Conservation (phyloP, 1,140 invertebrate genomes). For the Tyrophagus putrescentiae region DNA sequence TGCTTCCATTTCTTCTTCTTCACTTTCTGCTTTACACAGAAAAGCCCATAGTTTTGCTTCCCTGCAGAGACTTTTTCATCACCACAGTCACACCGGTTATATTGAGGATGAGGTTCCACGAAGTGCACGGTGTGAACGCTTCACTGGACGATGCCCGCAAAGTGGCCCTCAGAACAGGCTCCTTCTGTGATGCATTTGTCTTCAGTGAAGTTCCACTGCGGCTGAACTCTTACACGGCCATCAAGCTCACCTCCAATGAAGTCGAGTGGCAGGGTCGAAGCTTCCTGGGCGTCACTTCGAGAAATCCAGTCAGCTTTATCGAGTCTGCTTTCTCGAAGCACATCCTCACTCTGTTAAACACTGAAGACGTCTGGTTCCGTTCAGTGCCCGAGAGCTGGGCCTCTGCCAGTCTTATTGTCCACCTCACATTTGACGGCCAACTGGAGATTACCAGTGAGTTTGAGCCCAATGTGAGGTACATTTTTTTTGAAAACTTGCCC, state of each 20-base stretch:
- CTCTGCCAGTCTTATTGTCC: neutral
- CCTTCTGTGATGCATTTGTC: conserved; percentile 35
- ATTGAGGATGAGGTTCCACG: conserved; percentile 28
- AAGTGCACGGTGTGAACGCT: conserved; percentile 28
- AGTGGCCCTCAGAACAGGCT: conserved; percentile 28
- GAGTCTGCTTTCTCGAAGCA: conserved; percentile 3
- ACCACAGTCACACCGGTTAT: no score
- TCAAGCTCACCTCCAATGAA: conserved; percentile 29
- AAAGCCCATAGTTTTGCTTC: no score
- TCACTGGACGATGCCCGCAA: conserved; percentile 24
- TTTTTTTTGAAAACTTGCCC: conserved; percentile 11
- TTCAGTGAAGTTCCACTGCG: conserved; percentile 33
- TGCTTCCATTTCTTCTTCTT: no score
- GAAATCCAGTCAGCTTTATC: conserved; percentile 30
- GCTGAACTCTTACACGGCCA: conserved; percentile 30
- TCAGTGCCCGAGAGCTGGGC: conserved; percentile 31
- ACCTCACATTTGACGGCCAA: conserved; percentile 10
- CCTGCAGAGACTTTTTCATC: no score
- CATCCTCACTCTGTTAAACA: conserved; percentile 27
- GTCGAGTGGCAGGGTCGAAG: conserved; percentile 34
- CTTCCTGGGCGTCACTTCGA: conserved; percentile 33
- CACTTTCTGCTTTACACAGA: no score
- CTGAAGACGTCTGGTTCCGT: conserved; percentile 33
- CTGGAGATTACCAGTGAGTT: neutral
- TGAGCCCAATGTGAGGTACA: conserved; percentile 10